These are phyloP conservation scores for Callocephalon fimbriatum DNA, from an alignment of 2,113 vertebrate genomes.

Conservation along the genomic window DNA sequence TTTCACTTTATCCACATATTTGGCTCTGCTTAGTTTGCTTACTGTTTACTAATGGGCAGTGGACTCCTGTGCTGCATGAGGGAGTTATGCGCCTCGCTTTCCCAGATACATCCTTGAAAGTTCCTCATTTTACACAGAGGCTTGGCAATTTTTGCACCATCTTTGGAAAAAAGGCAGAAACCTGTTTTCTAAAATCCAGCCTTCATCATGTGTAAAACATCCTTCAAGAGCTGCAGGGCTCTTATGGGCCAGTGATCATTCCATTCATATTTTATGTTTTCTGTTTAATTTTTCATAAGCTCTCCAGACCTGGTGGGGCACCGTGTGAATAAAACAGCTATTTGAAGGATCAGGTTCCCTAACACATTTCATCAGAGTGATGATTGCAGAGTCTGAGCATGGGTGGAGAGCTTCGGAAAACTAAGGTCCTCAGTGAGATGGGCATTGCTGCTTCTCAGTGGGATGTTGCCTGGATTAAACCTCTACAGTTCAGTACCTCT, in stretches of 20 bases:
- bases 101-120: neutral
- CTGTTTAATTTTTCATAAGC: slow-evolving; percentile 56
- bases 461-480: neutral
- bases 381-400: neutral
- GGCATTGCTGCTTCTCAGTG: neutral
- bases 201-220: neutral
- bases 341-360: neutral
- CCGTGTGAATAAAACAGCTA: slow-evolving; percentile 16
- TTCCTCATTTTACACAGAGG: neutral
- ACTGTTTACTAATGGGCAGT: neutral
- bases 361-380: neutral
- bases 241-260: slow-evolving; percentile 1
- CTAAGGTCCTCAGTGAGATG: neutral
- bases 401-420: neutral
- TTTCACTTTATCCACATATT: neutral
- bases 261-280: slow-evolving; percentile 62
- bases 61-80: neutral
- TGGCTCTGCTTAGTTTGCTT: neutral
- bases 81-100: neutral
- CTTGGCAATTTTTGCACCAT: neutral
- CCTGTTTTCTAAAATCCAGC: neutral
- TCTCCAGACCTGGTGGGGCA: neutral
- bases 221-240: neutral
- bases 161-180: neutral
- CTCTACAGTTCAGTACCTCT: neutral